phyloP scores from a whole-genome alignment of 2,797 vertebrate species.

The Sphenodon punctatus region DNA sequence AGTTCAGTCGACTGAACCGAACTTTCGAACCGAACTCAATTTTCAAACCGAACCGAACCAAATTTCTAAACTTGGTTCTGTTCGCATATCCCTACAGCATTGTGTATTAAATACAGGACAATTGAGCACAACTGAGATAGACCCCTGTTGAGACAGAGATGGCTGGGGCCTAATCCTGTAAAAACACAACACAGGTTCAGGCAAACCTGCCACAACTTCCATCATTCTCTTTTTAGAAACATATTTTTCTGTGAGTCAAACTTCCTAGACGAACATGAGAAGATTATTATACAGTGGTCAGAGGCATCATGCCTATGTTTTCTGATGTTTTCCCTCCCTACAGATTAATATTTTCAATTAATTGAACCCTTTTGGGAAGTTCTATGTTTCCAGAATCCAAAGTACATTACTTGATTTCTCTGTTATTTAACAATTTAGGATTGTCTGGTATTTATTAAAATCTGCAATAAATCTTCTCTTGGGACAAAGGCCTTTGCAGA shows the following conservation, averaged over 20 bases:
- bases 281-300: neutral
- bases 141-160: too few species aligned
- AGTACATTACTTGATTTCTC: neutral
- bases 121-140: too few species aligned
- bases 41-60: too few species aligned
- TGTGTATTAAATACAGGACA: too few species aligned
- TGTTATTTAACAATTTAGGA: neutral
- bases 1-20: too few species aligned
- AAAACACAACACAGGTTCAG: too few species aligned
- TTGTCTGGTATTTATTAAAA: slow-evolving; percentile 12
- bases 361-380: neutral
- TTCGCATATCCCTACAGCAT: too few species aligned
- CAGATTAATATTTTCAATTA: neutral
- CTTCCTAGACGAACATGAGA: neutral
- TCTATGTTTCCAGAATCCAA: neutral
- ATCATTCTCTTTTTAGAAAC: accelerated
- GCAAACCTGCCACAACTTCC: too few species aligned
- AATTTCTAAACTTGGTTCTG: too few species aligned
- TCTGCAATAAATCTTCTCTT: neutral
- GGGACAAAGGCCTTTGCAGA: neutral
- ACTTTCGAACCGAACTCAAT: too few species aligned
- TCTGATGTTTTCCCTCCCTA: neutral
- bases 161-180: too few species aligned
- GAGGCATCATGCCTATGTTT: neutral
- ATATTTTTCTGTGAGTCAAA: neutral